Conservation (phyloP, 2,797 vertebrate species). For the Mormyrus hasselquistii region DNA sequence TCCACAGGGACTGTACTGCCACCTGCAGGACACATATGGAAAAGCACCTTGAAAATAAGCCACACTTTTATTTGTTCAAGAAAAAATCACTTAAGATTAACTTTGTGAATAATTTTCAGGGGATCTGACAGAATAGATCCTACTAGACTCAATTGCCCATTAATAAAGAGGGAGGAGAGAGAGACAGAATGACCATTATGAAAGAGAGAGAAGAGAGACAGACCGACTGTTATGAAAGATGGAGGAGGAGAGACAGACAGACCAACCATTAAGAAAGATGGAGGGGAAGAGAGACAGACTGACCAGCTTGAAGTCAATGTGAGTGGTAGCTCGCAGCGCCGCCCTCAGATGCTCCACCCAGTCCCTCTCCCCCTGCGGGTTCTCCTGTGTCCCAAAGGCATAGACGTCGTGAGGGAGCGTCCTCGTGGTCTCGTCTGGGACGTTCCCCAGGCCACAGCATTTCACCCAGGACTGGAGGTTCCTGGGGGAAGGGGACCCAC, state of each 20-base stretch:
- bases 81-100: background rate
- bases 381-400: slow-evolving; percentile 74
- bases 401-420: slow-evolving; percentile 69
- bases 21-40: slow-evolving; percentile 56
- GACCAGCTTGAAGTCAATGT: slow-evolving; percentile 70
- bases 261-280: background rate
- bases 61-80: background rate
- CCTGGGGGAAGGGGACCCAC: slow-evolving; percentile 62
- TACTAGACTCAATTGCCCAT: background rate
- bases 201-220: background rate
- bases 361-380: slow-evolving; percentile 70
- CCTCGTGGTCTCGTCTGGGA: slow-evolving; percentile 58
- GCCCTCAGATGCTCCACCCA: slow-evolving; percentile 69
- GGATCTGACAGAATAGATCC: background rate
- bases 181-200: background rate
- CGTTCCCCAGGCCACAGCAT: slow-evolving; percentile 64
- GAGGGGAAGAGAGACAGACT: background rate
- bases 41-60: background rate
- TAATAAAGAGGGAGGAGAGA: background rate
- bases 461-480: slow-evolving; percentile 67
- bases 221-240: background rate
- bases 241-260: background rate
- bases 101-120: background rate
- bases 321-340: slow-evolving; percentile 58
- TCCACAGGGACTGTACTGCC: slow-evolving; percentile 75